Conservation (phyloP, 2,888 invertebrate species). For the Nomada goodeniana region DNA sequence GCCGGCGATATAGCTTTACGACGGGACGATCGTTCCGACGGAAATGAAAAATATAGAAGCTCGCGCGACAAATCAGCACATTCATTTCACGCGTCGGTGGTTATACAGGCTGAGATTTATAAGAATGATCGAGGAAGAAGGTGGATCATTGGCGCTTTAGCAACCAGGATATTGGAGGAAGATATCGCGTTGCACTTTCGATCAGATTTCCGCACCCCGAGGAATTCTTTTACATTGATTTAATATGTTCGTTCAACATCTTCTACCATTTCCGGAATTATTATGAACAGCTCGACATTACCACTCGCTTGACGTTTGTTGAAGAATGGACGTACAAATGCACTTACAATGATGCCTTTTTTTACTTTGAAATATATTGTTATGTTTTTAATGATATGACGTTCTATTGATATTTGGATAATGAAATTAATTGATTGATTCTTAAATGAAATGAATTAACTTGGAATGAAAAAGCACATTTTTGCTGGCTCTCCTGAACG, state of each 20-base stretch:
- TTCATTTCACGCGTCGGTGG: not conserved
- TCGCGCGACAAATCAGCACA: not conserved
- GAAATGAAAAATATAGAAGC: not conserved
- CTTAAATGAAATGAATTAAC: no score
- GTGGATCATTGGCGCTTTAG: not conserved
- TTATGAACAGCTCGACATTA: no score
- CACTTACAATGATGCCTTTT: no score
- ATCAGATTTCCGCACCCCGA: not conserved
- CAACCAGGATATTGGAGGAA: constrained; percentile 13
- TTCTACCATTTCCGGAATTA: no score
- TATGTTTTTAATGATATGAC: no score
- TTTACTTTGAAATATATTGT: no score
- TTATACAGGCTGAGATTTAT: constrained; percentile 13
- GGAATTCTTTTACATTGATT: not conserved
- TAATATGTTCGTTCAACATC: not conserved
- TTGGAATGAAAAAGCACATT: no score
- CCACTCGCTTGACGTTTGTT: no score
- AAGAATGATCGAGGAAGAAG: not conserved
- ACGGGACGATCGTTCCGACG: not conserved
- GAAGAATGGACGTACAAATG: no score
- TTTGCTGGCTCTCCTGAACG: no score
- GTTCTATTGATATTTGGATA: no score
- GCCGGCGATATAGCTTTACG: not conserved
- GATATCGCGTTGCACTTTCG: not conserved
- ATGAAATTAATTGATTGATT: no score